These are phyloP conservation scores for Ciconia nigra DNA, from an alignment of 2,797 vertebrate genomes.

Conservation along the genomic window DNA sequence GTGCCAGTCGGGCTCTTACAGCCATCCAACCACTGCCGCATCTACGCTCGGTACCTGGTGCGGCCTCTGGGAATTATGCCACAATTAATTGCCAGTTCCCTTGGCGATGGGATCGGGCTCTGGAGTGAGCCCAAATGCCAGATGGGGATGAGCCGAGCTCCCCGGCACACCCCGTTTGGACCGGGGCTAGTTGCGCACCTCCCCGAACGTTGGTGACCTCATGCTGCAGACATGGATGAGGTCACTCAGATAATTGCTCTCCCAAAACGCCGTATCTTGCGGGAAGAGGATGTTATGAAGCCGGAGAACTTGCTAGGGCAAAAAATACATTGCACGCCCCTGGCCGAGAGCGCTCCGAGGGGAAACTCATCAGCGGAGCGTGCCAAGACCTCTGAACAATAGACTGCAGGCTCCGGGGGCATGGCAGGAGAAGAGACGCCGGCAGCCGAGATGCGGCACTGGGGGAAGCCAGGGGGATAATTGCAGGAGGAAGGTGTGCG, in stretches of 20 bases:
- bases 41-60: rapidly evolving
- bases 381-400: not conserved
- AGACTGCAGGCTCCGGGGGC: not conserved
- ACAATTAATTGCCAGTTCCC: not conserved
- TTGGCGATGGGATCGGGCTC: not conserved
- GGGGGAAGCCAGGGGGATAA: not conserved
- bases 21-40: not conserved
- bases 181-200: not conserved
- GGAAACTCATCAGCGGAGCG: not conserved
- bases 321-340: not conserved
- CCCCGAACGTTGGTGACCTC: conserved; percentile 44
- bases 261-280: conserved; percentile 21
- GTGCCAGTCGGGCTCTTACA: rapidly evolving
- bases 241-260: conserved; percentile 39
- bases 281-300: conserved; percentile 57
- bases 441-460: not conserved
- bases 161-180: not conserved
- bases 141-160: not conserved
- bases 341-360: not conserved
- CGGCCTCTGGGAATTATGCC: not conserved
- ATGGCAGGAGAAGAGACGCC: conserved; percentile 18
- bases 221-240: conserved; percentile 60
- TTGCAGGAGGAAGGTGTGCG: not conserved
- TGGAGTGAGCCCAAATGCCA: not conserved
- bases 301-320: conserved; percentile 33